Conservation (phyloP, 2,888 invertebrate species). For the Volucella inanis region DNA sequence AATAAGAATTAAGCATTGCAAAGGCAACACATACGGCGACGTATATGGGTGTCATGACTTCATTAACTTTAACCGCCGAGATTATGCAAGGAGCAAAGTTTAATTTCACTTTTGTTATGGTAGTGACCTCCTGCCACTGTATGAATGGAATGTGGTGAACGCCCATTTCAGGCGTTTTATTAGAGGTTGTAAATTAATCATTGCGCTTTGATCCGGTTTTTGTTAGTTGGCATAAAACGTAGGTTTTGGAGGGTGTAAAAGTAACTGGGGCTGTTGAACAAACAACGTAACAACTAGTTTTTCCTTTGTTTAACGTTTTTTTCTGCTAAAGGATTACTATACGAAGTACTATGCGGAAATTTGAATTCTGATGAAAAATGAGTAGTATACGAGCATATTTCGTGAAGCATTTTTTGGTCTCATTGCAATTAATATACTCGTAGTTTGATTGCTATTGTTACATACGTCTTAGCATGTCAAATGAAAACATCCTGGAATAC, state of each 20-base stretch:
- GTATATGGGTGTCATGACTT: conserved; percentile 66
- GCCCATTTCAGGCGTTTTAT: conserved; percentile 48
- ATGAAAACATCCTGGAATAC: too few relatives aligned
- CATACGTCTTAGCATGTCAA: too few relatives aligned
- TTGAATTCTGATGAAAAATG: too few relatives aligned
- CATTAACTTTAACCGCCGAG: conserved; percentile 70
- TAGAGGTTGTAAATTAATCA: conserved; percentile 69
- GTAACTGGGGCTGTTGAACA: neutral
- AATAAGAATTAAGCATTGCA: conserved; percentile 72
- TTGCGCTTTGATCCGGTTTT: conserved; percentile 67
- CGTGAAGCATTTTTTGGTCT: too few relatives aligned
- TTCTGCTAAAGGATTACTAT: too few relatives aligned
- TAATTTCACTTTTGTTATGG: conserved; percentile 55
- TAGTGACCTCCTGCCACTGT: neutral
- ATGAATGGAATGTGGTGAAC: conserved; percentile 16
- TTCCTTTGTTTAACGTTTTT: too few relatives aligned
- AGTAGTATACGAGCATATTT: too few relatives aligned
- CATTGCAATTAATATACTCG: too few relatives aligned
- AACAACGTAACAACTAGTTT: too few relatives aligned
- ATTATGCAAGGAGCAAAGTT: conserved; percentile 66
- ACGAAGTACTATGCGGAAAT: too few relatives aligned
- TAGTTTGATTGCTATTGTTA: too few relatives aligned
- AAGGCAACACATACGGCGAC: conserved; percentile 50
- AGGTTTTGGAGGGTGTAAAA: conserved; percentile 15
- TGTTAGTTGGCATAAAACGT: conserved; percentile 60